Percentiles rank a stretch among this genome's conserved stretches.
phyloP scores from a whole-genome alignment of 1,140 invertebrate genomes.

The Drosophila pruinosa region DNA sequence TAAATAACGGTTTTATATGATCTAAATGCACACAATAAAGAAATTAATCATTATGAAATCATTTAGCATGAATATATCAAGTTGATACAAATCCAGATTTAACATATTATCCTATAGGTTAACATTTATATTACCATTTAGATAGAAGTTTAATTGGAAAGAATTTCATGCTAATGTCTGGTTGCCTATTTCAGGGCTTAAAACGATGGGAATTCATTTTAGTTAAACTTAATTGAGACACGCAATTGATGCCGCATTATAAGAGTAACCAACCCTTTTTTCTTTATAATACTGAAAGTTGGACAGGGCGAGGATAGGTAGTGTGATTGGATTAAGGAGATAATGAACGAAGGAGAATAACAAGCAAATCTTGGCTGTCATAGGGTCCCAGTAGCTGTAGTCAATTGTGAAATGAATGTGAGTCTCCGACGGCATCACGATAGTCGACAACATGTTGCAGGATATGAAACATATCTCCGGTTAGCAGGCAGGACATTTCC shows the following conservation, averaged over 20 bases:
- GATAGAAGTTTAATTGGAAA: neutral
- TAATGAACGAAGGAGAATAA: neutral
- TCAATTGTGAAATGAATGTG: conserved; percentile 52
- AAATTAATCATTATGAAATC: too few species aligned
- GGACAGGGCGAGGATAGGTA: neutral
- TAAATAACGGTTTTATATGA: too few species aligned
- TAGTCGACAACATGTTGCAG: conserved; percentile 55
- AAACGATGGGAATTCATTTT: conserved; percentile 44
- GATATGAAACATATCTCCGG: conserved; percentile 82
- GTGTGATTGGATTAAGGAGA: neutral
- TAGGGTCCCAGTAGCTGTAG: conserved; percentile 39
- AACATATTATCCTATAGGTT: too few species aligned
- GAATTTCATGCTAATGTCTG: conserved; percentile 37
- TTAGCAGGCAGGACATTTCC: conserved; percentile 82
- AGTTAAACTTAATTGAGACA: conserved; percentile 42
- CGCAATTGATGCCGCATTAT: conserved; percentile 26
- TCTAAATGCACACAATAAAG: too few species aligned
- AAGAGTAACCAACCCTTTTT: conserved; percentile 45
- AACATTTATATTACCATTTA: too few species aligned
- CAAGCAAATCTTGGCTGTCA: conserved; percentile 78
- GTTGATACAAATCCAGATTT: too few species aligned
- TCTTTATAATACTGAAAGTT: neutral
- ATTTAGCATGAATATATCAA: too few species aligned
- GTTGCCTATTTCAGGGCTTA: conserved; percentile 28
- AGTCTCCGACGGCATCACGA: conserved; percentile 41